These are phyloP conservation scores for Philhelius pedissequus DNA, from an alignment of 2,888 invertebrate species.

Conservation along the genomic window DNA sequence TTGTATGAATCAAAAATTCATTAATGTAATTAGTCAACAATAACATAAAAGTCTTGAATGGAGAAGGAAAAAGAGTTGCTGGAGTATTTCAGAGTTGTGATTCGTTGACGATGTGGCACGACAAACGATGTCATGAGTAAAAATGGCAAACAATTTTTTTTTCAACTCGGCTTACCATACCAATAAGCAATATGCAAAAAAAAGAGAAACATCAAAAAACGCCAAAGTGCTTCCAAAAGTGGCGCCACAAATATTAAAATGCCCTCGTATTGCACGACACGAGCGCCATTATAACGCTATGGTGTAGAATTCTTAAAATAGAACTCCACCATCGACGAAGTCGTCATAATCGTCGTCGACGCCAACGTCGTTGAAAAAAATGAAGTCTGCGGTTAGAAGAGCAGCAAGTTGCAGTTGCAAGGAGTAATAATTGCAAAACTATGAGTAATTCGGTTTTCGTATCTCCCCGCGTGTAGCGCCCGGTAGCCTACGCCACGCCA, in stretches of 20 bases:
- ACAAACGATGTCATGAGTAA: conserved; percentile 18
- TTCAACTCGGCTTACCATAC: neutral
- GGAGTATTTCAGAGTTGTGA: neutral
- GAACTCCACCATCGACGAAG: conserved; percentile 4
- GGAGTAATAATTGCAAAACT: conserved; percentile 49
- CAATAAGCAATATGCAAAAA: too few species aligned
- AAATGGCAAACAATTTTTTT: neutral
- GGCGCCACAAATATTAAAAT: conserved; percentile 57
- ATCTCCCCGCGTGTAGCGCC: neutral
- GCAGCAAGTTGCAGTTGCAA: neutral
- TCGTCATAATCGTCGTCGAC: neutral
- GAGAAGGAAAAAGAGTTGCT: conserved; percentile 4
- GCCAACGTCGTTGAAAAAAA: neutral
- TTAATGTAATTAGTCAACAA: conserved; percentile 53
- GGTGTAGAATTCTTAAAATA: conserved; percentile 47
- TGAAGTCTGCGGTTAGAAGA: conserved; percentile 13
- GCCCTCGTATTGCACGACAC: conserved; percentile 17
- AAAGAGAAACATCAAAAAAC: conserved; percentile 4
- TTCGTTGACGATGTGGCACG: neutral
- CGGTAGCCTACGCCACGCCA: neutral
- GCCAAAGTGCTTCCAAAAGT: conserved; percentile 26
- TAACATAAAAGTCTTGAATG: conserved; percentile 29
- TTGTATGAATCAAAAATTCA: conserved; percentile 50
- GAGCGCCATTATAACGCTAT: neutral
- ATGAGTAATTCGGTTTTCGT: conserved; percentile 51